These are phyloP conservation scores for Parus major DNA, from an alignment of 2,113 vertebrate species.

Conservation along the genomic window DNA sequence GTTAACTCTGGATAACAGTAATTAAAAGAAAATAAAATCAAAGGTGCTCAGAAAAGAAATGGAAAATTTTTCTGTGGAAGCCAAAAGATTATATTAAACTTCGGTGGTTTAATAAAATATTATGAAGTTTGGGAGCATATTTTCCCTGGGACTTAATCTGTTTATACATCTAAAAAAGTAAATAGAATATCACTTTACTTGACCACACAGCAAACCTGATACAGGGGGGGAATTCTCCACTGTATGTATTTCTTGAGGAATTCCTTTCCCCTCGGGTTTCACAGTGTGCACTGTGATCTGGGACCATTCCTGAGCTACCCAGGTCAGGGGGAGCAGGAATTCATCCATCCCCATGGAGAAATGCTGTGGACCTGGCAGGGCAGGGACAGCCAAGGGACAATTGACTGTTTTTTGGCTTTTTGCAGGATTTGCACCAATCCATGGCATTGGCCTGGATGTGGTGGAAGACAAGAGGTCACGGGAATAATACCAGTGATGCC, in stretches of 20 bases:
- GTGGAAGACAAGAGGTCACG: background rate
- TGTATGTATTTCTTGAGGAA: constrained; percentile 21
- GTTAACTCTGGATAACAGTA: constrained; percentile 50
- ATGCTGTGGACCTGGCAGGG: background rate
- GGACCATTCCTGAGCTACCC: background rate
- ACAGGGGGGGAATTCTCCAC: background rate
- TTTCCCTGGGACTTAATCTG: constrained; percentile 63
- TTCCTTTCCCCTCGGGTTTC: constrained; percentile 32
- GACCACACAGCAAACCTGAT: constrained; percentile 57
- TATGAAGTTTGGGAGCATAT: constrained; percentile 49
- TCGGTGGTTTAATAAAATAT: constrained; percentile 51
- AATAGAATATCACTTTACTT: constrained; percentile 66
- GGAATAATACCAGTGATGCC: accelerated
- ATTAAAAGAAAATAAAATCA: constrained; percentile 68
- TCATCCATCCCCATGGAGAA: background rate
- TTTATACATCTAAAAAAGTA: constrained; percentile 51
- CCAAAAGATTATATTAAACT: constrained; percentile 63
- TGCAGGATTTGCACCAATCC: background rate
- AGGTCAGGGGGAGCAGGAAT: background rate
- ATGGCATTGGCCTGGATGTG: background rate
- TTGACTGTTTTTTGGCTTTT: background rate
- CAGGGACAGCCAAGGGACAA: background rate
- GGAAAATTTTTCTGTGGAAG: constrained; percentile 32
- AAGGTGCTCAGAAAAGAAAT: constrained; percentile 51
- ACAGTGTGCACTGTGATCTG: background rate